These are phyloP conservation scores for Aurelia aurita DNA, from an alignment of 30 jellyfish, hydroid and myxozoan genomes.

Conservation along the genomic window DNA sequence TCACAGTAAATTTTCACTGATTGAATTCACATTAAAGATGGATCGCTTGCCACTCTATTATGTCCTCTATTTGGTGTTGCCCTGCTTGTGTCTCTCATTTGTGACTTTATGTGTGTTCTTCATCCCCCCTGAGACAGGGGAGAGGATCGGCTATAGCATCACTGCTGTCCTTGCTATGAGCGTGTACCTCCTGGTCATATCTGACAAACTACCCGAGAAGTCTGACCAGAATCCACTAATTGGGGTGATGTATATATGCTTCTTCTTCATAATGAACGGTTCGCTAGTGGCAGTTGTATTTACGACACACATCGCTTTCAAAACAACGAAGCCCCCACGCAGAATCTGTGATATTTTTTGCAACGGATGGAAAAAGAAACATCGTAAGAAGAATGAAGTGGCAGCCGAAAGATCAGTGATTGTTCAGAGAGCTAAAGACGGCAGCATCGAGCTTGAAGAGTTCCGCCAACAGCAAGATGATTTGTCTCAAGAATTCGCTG, in stretches of 20 bases:
- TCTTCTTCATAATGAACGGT: conserved; percentile 48
- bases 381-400: conserved; percentile 5
- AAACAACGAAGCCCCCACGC: conserved; percentile 59
- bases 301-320: conserved; percentile 51
- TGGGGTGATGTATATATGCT: conserved; percentile 58
- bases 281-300: conserved; percentile 47
- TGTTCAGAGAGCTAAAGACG: not conserved
- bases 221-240: conserved; percentile 67
- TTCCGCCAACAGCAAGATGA: not conserved
- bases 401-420: too few species aligned
- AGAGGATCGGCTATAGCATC: conserved; percentile 69
- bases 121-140: conserved; percentile 80
- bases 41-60: conserved; percentile 63
- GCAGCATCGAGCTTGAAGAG: not conserved
- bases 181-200: conserved; percentile 70
- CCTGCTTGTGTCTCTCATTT: conserved; percentile 53
- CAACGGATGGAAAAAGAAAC: conserved; percentile 12
- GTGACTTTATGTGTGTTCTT: conserved; percentile 54
- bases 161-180: conserved; percentile 77
- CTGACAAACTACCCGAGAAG: conserved; percentile 78
- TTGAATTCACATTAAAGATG: conserved; percentile 24
- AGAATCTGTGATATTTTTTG: conserved; percentile 32
- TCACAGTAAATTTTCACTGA: conserved; percentile 52
- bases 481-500: not conserved
- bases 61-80: conserved; percentile 67